Evolutionary conservation across 2,888 invertebrate species (phyloP).

Genomic region (Meganola albula): DNA sequence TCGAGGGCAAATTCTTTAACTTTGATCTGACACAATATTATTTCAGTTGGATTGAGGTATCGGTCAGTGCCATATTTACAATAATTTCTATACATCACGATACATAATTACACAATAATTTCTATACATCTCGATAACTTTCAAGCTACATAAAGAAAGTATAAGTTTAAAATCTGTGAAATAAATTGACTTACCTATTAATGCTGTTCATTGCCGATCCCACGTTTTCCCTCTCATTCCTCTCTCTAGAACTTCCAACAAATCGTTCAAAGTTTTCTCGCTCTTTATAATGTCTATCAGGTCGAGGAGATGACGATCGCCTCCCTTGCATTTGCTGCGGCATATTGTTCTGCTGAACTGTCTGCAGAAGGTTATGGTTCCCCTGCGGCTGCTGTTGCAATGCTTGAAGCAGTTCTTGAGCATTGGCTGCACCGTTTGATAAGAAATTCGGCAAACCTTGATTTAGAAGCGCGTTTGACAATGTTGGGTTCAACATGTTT

Average conservation of each 20-base stretch:
- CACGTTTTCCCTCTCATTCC: conserved; percentile 72
- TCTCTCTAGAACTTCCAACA: conserved; percentile 68
- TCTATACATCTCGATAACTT: too few species aligned
- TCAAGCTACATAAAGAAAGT: too few species aligned
- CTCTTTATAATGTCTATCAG: conserved; percentile 70
- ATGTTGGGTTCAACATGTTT: conserved; percentile 77
- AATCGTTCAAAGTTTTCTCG: conserved; percentile 68
- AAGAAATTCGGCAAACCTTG: conserved; percentile 84
- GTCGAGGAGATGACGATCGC: conserved; percentile 66
- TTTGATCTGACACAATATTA: too few species aligned
- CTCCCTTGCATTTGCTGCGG: conserved; percentile 71
- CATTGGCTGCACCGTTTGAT: conserved; percentile 81
- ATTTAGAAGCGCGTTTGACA: conserved; percentile 84
- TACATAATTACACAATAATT: too few species aligned
- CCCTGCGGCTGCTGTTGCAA: conserved; percentile 81
- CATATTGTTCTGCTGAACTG: conserved; percentile 69
- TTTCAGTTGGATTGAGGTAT: too few species aligned
- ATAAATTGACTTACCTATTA: conserved; percentile 79
- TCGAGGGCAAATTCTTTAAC: too few species aligned
- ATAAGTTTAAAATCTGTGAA: conserved; percentile 3
- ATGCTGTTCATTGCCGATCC: conserved; percentile 81
- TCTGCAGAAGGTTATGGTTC: conserved; percentile 68
- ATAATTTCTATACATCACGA: too few species aligned
- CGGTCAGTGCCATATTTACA: too few species aligned
- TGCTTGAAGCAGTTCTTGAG: conserved; percentile 86